phyloP scores from a whole-genome alignment of 2,888 invertebrate species.

The Zaprionus lineosus region DNA sequence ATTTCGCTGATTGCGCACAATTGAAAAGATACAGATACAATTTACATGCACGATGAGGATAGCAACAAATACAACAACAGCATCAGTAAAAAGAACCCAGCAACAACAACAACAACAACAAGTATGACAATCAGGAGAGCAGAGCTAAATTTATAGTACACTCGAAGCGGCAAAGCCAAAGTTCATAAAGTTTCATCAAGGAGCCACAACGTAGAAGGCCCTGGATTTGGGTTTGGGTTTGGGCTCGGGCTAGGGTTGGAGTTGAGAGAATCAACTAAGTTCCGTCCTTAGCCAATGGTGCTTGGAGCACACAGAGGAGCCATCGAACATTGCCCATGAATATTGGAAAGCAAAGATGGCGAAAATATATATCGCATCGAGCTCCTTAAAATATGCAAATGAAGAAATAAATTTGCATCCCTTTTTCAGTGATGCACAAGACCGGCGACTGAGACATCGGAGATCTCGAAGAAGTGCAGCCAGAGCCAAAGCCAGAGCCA shows the following conservation, averaged over 20 bases:
- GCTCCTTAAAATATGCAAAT: slow-evolving; percentile 83
- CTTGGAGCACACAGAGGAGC: slow-evolving; percentile 1
- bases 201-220: slow-evolving; percentile 26
- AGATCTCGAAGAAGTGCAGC: slow-evolving; percentile 56
- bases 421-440: slow-evolving; percentile 65
- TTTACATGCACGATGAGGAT: slow-evolving; percentile 56
- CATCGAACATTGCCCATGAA: slow-evolving; percentile 34
- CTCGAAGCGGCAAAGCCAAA: slow-evolving; percentile 58
- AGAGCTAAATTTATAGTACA: slow-evolving; percentile 66
- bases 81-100: slow-evolving; percentile 15
- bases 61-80: slow-evolving; percentile 22
- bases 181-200: slow-evolving; percentile 76
- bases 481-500: slow-evolving; percentile 37
- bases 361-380: slow-evolving; percentile 76
- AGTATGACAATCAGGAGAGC: slow-evolving; percentile 64
- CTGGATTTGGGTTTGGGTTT: slow-evolving; percentile 20
- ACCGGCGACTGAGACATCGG: slow-evolving; percentile 26
- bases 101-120: slow-evolving; percentile 18
- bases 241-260: slow-evolving; percentile 1
- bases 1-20: slow-evolving; percentile 77
- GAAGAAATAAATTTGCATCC: slow-evolving; percentile 83
- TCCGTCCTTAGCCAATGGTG: no score
- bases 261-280: no score
- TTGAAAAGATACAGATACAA: slow-evolving; percentile 65
- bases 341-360: slow-evolving; percentile 64